Evolutionary conservation across 2,888 invertebrate genomes (phyloP), one percentile per base, ranked within the genome.

Genomic region (Hypselothyrea guttata): DNA sequence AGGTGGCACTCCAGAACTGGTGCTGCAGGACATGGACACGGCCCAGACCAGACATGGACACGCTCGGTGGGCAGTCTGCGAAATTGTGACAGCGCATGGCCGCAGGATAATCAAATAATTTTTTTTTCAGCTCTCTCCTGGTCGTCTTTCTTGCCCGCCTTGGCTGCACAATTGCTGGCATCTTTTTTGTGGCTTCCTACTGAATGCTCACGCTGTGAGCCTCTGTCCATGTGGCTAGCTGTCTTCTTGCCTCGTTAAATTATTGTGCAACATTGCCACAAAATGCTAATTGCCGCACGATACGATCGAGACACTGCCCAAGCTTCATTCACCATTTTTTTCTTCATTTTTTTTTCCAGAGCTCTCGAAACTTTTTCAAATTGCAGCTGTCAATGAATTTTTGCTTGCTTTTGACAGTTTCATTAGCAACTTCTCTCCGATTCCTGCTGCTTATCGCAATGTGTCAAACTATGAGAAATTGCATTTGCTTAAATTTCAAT

Each of bases 41-140:
- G 47, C 22, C 22, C 38, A 16, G 41, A 11, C 46, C 46, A 18
- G 47, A 44, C 60, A 45, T 41, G 70, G 65, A 61, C 84, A 72
- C 71, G 66, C 58, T 65, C 71, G 70, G 77, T 83, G 72, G 75
- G 84, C 65, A 77, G 87, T 71, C 73, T 75, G 69, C 71, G 57
- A 65, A 88, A 86, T 85, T 87, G 87, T 87, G 88, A 87, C 88
- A 88, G 84, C 86, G 85, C 86, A 82, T 86, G 87, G 87, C 87
- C 88, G 85, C 84, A 84, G 85, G 88, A 84, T 81, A 87, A 87
- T 88, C 83, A 82, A 88, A 85, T 71, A 84, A 84, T 67, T 75
- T 86, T 83, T 76, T 74, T n/a, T n/a, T n/a, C n/a, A n/a, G n/a
- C n/a, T n/a, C n/a, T 47, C 47, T 56, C 42, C 44, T 41, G 46